A percentile compares a stretch with the other conserved stretches of the same genome.
These are phyloP conservation scores for Falco novaeseelandiae DNA, from an alignment of 2,797 vertebrate species.

Conservation along the genomic window DNA sequence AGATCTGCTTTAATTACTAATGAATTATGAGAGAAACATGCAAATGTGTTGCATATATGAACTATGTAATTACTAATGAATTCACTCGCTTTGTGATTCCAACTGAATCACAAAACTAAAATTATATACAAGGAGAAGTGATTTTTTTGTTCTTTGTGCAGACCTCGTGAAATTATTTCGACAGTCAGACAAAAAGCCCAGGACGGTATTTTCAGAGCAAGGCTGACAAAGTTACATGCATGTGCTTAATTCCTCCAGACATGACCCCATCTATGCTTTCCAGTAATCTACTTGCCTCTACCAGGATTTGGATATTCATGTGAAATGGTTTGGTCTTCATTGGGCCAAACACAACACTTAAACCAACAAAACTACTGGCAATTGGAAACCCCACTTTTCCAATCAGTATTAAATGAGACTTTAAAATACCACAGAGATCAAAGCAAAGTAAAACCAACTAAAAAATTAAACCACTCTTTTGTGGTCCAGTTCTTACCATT, in stretches of 20 bases:
- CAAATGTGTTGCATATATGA: background rate
- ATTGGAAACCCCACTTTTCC: background rate
- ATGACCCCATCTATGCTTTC: background rate
- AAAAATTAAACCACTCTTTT: background rate
- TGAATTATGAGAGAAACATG: conserved; percentile 4
- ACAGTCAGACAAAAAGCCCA: background rate
- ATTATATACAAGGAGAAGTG: background rate
- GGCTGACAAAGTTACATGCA: background rate
- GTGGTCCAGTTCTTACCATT: conserved; percentile 79
- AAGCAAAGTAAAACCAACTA: background rate
- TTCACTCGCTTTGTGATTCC: conserved; percentile 12
- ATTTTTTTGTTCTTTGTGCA: background rate
- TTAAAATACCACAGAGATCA: background rate
- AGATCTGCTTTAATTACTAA: conserved; percentile 9
- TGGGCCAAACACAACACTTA: background rate
- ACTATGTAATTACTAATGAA: background rate
- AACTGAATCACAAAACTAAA: background rate
- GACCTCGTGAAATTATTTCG: background rate
- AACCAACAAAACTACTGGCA: background rate
- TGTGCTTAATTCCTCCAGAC: background rate
- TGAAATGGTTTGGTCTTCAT: background rate
- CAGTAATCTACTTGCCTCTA: background rate
- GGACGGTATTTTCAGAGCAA: background rate
- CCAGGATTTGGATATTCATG: background rate
- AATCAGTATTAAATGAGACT: background rate